phyloP scores from a whole-genome alignment of 2,888 invertebrate genomes.

The Pyralis farinalis region DNA sequence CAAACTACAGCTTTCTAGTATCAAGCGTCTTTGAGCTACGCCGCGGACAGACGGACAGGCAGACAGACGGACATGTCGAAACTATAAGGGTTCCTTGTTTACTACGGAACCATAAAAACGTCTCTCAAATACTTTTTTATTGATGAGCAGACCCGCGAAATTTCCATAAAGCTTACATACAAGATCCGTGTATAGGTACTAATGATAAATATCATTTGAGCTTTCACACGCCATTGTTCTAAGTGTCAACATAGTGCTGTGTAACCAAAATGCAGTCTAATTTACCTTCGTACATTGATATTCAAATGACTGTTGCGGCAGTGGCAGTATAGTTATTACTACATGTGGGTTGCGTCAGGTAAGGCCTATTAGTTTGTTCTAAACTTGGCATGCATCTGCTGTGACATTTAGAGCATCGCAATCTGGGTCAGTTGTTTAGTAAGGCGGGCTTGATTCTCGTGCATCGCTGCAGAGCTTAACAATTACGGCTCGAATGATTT shows the following conservation, averaged over 20 bases:
- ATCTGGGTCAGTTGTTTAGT: constrained; percentile 73
- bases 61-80: too few species aligned
- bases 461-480: constrained; percentile 26
- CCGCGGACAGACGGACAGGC: too few species aligned
- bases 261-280: background rate
- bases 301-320: background rate
- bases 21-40: too few species aligned
- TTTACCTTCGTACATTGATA: background rate
- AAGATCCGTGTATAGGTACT: too few species aligned
- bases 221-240: constrained; percentile 1
- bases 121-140: too few species aligned
- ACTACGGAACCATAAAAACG: too few species aligned
- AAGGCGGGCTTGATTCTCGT: constrained; percentile 43
- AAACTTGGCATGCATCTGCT: constrained; percentile 57
- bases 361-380: constrained; percentile 28
- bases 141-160: too few species aligned
- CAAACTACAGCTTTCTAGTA: too few species aligned
- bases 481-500: constrained; percentile 31
- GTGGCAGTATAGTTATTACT: background rate
- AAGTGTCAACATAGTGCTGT: background rate
- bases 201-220: background rate
- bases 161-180: too few species aligned
- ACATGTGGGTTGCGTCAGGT: constrained; percentile 15
- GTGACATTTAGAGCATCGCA: constrained; percentile 62
- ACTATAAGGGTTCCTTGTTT: too few species aligned